These are phyloP conservation scores for Carabus problematicus DNA, from an alignment of 2,888 invertebrate species.

Conservation along the genomic window DNA sequence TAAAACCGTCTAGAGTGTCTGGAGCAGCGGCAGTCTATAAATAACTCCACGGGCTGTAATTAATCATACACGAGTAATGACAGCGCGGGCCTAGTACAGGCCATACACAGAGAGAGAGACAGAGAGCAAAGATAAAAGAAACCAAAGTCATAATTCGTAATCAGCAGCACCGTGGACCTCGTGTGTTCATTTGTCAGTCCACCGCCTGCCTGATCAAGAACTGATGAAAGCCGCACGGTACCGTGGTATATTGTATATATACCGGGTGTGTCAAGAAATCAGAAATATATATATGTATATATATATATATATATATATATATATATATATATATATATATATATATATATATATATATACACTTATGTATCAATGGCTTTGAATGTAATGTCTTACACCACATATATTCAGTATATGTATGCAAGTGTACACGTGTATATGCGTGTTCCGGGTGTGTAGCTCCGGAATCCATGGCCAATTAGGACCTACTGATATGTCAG, in stretches of 20 bases:
- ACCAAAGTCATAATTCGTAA: slow-evolving; percentile 26
- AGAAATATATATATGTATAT: too few relatives aligned
- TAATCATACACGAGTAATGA: slow-evolving; percentile 11
- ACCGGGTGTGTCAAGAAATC: too few relatives aligned
- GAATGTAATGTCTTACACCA: too few relatives aligned
- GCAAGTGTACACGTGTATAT: too few relatives aligned
- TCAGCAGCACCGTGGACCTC: slow-evolving; percentile 11
- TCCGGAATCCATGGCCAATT: slow-evolving; percentile 1
- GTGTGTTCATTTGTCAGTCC: slow-evolving; percentile 29
- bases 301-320: too few relatives aligned
- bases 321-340: too few relatives aligned
- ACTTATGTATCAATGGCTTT: neutral
- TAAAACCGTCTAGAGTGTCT: too few relatives aligned
- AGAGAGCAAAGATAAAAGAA: slow-evolving; percentile 1
- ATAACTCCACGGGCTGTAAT: slow-evolving; percentile 17
- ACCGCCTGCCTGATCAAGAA: neutral
- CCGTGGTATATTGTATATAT: too few relatives aligned
- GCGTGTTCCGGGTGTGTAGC: neutral
- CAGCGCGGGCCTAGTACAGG: neutral
- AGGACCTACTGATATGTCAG: slow-evolving; percentile 11
- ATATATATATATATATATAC: too few relatives aligned
- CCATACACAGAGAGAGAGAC: too few relatives aligned
- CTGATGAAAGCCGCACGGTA: neutral
- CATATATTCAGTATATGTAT: neutral
- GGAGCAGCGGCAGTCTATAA: slow-evolving; percentile 9